Base-by-base conservation (phyloP, 2,113 vertebrate genomes). In the Nycticebus coucang region DNA sequence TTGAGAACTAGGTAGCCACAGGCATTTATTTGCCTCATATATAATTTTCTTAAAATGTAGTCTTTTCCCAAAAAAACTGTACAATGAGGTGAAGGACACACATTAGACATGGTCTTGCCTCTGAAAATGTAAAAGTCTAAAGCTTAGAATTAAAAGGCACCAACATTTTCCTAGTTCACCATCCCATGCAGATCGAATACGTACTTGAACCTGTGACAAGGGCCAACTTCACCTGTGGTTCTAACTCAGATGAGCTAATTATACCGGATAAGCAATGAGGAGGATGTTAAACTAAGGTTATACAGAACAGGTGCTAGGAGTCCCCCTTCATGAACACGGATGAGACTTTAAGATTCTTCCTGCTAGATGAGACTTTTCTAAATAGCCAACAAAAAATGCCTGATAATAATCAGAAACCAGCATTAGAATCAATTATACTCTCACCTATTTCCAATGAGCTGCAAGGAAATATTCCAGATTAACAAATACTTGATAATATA, bases 131-230 rank as follows among this genome's bases (percentile, higher is more conserved):
- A 50, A 57, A 62, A 59, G 0, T 66, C 4, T 26, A 13, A 26
- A 15, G 37, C 75, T 74, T 33, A 77, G 19, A 75, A 41, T 7
- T 15, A 55, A 60, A 55, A 71, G 37, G 8, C 22, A 15, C 1
- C 4, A 8, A 9, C 13, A 1, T 57, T 91, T 59, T 69, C 28
- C 19, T 60, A 17, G 30, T 11, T 75, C 59, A 21, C 5, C 2
- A 6, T 19, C 30, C 13, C 7, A 0, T 9, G 15, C 24, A 15
- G 37, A 35, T 41, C 12, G 6, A 50, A 2, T 0, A 21, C 4
- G 17, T 30, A 21, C 22, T 18, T 19, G 15, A 26, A 53, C 12
- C 10, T 11, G 2, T 37, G 41, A 18, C 12, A 1, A 13, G 28
- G 9, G 37, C n/a, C 19, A 5, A 2, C 4, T 10, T 11, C 6